phyloP scores from a whole-genome alignment of 2,888 invertebrate genomes.

The Thysanoteuthis rhombus region DNA sequence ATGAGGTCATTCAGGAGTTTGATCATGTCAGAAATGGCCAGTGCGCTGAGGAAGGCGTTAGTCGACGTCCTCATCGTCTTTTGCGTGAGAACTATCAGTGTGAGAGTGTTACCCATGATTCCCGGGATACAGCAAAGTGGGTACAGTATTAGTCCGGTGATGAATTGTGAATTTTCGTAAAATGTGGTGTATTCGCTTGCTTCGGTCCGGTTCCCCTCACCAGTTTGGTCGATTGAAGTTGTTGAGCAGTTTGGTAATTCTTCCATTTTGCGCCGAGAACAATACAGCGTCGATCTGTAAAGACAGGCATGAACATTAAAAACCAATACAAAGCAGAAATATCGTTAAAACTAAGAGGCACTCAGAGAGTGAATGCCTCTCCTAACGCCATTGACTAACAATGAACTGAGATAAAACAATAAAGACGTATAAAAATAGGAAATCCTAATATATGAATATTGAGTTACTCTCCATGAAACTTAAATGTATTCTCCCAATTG shows the following conservation, averaged over 20 bases:
- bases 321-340: too few relatives aligned
- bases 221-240: not conserved
- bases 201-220: not conserved
- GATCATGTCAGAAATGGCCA: slow-evolving; percentile 60
- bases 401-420: too few relatives aligned
- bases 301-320: not conserved
- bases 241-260: not conserved
- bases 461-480: too few relatives aligned
- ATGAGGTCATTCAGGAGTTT: slow-evolving; percentile 61
- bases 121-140: slow-evolving; percentile 60
- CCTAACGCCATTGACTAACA: too few relatives aligned
- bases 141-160: slow-evolving; percentile 59
- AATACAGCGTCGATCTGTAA: not conserved
- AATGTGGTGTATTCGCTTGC: slow-evolving; percentile 46
- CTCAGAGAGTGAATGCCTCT: too few relatives aligned
- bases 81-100: slow-evolving; percentile 55
- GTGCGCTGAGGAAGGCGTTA: slow-evolving; percentile 58
- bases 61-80: slow-evolving; percentile 60
- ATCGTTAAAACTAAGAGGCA: too few relatives aligned
- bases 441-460: too few relatives aligned
- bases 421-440: too few relatives aligned
- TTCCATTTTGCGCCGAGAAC: not conserved
- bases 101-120: slow-evolving; percentile 56
- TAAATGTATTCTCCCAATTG: too few relatives aligned
- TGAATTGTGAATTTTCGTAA: slow-evolving; percentile 52